phyloP scores from a whole-genome alignment of 2,113 vertebrate genomes.

The Macaca fascicularis region DNA sequence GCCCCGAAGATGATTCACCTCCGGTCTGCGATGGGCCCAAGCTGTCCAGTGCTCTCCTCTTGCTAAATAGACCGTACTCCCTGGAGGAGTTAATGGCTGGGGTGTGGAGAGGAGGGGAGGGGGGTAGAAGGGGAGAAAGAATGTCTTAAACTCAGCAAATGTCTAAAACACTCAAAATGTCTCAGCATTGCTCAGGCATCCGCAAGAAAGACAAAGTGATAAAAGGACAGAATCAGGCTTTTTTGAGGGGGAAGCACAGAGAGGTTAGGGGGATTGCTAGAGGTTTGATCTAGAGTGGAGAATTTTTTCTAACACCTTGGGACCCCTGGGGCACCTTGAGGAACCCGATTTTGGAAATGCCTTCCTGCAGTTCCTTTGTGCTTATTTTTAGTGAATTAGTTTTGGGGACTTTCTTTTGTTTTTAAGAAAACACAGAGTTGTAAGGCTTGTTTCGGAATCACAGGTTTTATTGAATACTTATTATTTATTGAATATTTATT shows the following conservation, averaged over 20 bases:
- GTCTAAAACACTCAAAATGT: slow-evolving; percentile 66
- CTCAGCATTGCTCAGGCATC: slow-evolving; percentile 70
- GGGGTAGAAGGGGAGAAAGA: background rate
- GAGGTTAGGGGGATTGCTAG: background rate
- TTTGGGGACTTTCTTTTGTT: background rate
- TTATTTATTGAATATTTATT: background rate
- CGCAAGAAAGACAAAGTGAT: slow-evolving; percentile 69
- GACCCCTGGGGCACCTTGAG: background rate
- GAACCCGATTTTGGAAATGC: slow-evolving; percentile 8
- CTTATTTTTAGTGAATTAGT: background rate
- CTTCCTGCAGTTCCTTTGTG: background rate
- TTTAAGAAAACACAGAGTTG: background rate
- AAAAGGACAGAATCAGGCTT: slow-evolving; percentile 60
- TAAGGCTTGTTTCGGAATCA: background rate
- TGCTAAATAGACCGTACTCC: slow-evolving; percentile 13
- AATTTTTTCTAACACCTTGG: background rate
- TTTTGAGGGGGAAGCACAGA: background rate
- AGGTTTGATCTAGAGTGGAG: slow-evolving; percentile 21
- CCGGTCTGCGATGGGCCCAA: background rate
- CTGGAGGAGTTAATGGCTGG: background rate
- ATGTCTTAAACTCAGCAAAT: slow-evolving; percentile 78
- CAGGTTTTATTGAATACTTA: background rate
- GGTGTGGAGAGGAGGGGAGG: background rate
- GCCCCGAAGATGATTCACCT: background rate
- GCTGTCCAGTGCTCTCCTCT: background rate